phyloP scores from a whole-genome alignment of 92 coral and sea anemone genomes.

The Micromussa lordhowensis region DNA sequence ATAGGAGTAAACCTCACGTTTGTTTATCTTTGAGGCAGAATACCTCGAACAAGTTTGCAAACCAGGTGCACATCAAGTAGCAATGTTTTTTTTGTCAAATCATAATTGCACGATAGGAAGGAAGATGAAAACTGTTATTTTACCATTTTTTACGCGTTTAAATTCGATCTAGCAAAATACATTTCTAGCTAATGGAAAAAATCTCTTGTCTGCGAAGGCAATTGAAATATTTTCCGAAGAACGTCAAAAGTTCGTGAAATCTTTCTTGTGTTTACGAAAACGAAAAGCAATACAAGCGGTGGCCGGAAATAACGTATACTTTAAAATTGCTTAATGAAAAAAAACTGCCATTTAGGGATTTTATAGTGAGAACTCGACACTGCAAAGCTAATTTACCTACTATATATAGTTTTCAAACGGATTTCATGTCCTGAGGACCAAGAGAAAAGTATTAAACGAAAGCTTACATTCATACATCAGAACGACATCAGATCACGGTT shows the following conservation, averaged over 20 bases:
- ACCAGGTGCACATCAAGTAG: too few relatives aligned
- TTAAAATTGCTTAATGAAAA: background rate
- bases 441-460: background rate
- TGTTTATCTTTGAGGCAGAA: too few relatives aligned
- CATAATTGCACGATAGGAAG: too few relatives aligned
- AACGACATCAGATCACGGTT: background rate
- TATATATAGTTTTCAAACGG: background rate
- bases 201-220: background rate
- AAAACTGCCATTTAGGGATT: background rate
- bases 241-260: background rate
- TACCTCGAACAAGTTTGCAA: too few relatives aligned
- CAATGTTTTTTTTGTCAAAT: too few relatives aligned
- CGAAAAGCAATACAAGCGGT: background rate
- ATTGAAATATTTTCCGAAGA: background rate
- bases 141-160: too few relatives aligned
- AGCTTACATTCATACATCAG: background rate
- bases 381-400: background rate
- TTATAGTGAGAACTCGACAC: background rate
- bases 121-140: too few relatives aligned
- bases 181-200: background rate
- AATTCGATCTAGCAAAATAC: too few relatives aligned
- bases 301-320: background rate
- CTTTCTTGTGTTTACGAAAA: background rate
- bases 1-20: too few relatives aligned
- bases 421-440: background rate